phyloP scores from a whole-genome alignment of 2,888 invertebrate genomes.

The Drosophila nigricruria region DNA sequence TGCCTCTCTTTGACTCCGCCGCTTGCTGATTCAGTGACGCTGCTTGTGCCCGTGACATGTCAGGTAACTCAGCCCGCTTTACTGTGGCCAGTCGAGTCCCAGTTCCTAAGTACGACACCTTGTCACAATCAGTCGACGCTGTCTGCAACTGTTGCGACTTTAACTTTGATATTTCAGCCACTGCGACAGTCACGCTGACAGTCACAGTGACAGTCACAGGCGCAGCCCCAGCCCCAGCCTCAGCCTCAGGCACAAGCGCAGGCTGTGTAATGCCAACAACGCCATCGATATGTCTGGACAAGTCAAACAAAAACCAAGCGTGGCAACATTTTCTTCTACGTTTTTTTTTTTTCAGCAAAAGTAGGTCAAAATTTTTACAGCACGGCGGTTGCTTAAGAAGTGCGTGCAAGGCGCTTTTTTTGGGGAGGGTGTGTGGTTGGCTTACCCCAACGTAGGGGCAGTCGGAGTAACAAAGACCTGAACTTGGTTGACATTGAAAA shows the following conservation, averaged over 20 bases:
- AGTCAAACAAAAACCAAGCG: conserved; percentile 43
- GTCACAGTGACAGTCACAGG: not conserved
- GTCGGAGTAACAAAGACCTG: conserved; percentile 1
- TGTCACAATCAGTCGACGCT: conserved; percentile 38
- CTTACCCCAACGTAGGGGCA: not conserved
- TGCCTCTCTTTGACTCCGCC: not conserved
- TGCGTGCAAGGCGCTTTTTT: conserved; percentile 4
- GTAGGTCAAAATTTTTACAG: conserved; percentile 64
- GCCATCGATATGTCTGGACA: conserved; percentile 48
- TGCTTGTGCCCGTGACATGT: conserved; percentile 13
- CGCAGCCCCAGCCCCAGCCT: not conserved
- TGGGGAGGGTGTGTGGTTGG: not conserved
- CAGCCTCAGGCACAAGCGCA: not conserved
- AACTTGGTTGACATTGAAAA: conserved; percentile 7
- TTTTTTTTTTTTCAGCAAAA: conserved; percentile 38
- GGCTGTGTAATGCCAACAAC: conserved; percentile 23
- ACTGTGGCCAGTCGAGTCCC: conserved; percentile 10
- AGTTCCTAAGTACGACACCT: conserved; percentile 38
- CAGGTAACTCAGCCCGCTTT: conserved; percentile 16
- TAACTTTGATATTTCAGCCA: conserved; percentile 22
- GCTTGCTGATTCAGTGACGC: conserved; percentile 31
- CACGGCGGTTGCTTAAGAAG: conserved; percentile 37
- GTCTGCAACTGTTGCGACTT: conserved; percentile 26
- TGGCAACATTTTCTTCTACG: conserved; percentile 21
- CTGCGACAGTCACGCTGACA: not conserved